These are phyloP conservation scores for Eretmocerus hayati DNA, from an alignment of 2,888 invertebrate genomes.

Conservation along the genomic window DNA sequence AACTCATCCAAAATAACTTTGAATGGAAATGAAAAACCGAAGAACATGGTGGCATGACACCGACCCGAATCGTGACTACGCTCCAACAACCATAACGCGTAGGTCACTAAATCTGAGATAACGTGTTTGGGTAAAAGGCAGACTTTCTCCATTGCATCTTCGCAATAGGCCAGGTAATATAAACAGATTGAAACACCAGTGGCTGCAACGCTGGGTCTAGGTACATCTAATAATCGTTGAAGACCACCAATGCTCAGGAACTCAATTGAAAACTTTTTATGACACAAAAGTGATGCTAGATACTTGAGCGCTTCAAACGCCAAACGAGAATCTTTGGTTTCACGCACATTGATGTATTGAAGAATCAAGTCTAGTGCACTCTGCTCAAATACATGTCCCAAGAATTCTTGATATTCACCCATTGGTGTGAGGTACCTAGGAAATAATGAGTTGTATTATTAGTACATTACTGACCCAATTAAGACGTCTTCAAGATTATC, in stretches of 20 bases:
- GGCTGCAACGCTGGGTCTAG: conserved; percentile 88
- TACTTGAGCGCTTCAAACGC: conserved; percentile 97
- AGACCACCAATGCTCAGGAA: conserved; percentile 86
- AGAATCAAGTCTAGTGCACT: conserved; percentile 85
- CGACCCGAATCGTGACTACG: conserved; percentile 97
- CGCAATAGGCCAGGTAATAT: conserved; percentile 94
- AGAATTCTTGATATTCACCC: conserved; percentile 96
- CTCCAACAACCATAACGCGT: conserved; percentile 90
- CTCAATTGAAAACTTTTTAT: conserved; percentile 96
- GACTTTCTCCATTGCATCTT: conserved; percentile 95
- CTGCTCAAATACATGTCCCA: conserved; percentile 89
- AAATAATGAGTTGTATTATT: background rate
- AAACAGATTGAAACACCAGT: conserved; percentile 94
- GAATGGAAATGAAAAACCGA: conserved; percentile 90
- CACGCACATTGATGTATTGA: conserved; percentile 81
- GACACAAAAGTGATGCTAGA: conserved; percentile 87
- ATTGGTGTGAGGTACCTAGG: conserved; percentile 85
- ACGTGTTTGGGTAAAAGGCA: conserved; percentile 76
- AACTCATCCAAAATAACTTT: conserved; percentile 89
- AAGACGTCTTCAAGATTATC: too few species aligned
- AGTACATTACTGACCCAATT: background rate
- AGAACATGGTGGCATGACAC: conserved; percentile 97
- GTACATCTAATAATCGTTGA: conserved; percentile 78
- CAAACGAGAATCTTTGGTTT: conserved; percentile 82
- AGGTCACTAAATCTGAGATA: conserved; percentile 74